A percentile compares a stretch with the other conserved stretches of the same genome.
Evolutionary conservation across 2,113 vertebrate genomes (phyloP).

Genomic region (Carassius auratus): DNA sequence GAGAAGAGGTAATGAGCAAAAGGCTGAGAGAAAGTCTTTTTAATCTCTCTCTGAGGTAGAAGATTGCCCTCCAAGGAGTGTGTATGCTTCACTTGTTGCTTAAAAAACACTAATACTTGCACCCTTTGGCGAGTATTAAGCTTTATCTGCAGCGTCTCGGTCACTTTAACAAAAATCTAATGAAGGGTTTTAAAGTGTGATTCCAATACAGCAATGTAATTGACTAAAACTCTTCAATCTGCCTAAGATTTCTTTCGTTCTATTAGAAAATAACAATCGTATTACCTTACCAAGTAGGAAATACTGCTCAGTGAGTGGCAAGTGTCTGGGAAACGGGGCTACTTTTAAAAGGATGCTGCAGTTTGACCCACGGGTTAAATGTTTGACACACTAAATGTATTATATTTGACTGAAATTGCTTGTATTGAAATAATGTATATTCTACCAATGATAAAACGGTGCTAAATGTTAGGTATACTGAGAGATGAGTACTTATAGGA

Average conservation of each 20-base stretch:
- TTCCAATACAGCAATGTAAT: background rate
- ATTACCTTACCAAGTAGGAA: background rate
- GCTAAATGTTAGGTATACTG: background rate
- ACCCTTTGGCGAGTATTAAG: slow-evolving; percentile 10
- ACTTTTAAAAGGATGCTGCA: too few relatives aligned
- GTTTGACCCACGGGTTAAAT: too few relatives aligned
- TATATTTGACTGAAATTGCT: too few relatives aligned
- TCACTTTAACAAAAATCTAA: slow-evolving; percentile 5
- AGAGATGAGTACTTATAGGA: background rate
- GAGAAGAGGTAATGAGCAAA: slow-evolving; percentile 34
- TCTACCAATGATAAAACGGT: too few relatives aligned
- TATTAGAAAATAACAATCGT: background rate
- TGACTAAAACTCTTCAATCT: background rate
- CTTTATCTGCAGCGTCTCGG: background rate
- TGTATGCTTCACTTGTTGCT: slow-evolving; percentile 36
- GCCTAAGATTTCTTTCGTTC: background rate
- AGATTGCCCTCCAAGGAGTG: background rate
- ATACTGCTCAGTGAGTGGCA: too few relatives aligned
- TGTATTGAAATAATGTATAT: too few relatives aligned
- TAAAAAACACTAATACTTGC: slow-evolving; percentile 18
- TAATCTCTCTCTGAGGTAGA: slow-evolving; percentile 19
- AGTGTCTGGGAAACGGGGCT: too few relatives aligned
- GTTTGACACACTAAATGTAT: too few relatives aligned
- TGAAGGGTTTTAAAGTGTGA: background rate
- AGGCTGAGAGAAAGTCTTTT: background rate